These are phyloP conservation scores for Poicephalus meyeri DNA, from an alignment of 2,113 vertebrate species.

Conservation along the genomic window DNA sequence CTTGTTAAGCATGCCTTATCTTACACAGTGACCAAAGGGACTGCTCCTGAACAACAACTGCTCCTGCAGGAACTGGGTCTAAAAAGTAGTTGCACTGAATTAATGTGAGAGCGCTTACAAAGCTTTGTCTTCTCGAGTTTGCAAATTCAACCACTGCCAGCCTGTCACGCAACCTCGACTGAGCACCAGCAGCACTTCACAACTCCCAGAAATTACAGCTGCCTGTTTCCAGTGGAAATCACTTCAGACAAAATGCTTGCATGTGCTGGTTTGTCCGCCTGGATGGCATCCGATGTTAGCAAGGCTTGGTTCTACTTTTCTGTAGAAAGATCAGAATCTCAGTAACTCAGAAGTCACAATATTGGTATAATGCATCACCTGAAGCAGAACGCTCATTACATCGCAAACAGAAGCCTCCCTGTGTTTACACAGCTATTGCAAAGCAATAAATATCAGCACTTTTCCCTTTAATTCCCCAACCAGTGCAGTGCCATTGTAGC, in stretches of 20 bases:
- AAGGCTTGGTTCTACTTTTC: neutral
- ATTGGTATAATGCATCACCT: neutral
- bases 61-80: neutral
- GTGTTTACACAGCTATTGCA: neutral
- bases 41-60: neutral
- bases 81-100: neutral
- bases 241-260: neutral
- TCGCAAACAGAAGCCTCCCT: neutral
- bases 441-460: neutral
- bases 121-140: neutral
- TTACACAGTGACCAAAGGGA: neutral
- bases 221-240: neutral
- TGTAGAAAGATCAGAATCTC: neutral
- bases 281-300: neutral
- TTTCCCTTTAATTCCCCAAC: neutral
- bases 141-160: neutral
- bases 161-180: neutral
- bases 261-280: neutral
- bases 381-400: neutral
- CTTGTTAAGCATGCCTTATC: neutral
- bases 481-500: too few relatives aligned
- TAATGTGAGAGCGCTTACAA: neutral
- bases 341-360: neutral
- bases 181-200: neutral
- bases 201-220: neutral